phyloP scores from a whole-genome alignment of 2,113 vertebrate species.

The Anarrhichthys ocellatus region DNA sequence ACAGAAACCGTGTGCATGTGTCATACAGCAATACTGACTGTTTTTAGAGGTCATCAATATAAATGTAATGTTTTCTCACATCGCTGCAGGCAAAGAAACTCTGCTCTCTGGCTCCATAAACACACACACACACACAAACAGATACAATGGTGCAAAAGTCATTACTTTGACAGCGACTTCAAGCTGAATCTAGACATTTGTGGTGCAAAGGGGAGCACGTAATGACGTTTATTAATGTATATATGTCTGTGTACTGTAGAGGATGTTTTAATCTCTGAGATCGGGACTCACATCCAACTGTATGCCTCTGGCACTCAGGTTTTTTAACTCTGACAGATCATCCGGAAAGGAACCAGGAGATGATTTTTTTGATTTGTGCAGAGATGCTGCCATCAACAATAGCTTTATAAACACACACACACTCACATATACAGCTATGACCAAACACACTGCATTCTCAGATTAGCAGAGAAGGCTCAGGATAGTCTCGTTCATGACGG shows the following conservation, averaged over 20 bases:
- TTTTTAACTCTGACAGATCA: constrained; percentile 28
- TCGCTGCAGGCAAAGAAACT: constrained; percentile 39
- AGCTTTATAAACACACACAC: constrained; percentile 32
- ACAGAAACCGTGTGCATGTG: constrained; percentile 9
- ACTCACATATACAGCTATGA: constrained; percentile 14
- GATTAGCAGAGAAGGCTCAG: background rate
- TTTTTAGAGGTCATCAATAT: constrained; percentile 50
- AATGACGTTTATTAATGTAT: constrained; percentile 16
- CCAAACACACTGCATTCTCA: background rate
- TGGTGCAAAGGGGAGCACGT: background rate
- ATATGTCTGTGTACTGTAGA: background rate
- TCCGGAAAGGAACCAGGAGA: constrained; percentile 28
- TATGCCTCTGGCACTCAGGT: background rate
- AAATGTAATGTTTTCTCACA: constrained; percentile 30
- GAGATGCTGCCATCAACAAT: constrained; percentile 46
- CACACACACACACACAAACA: constrained; percentile 11
- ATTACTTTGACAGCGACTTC: constrained; percentile 41
- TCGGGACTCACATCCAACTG: background rate
- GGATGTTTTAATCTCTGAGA: constrained; percentile 57
- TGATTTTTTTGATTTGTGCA: constrained; percentile 44
- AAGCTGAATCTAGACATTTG: constrained; percentile 22
- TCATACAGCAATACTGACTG: constrained; percentile 29
- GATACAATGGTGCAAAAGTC: constrained; percentile 27
- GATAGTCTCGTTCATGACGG: constrained; percentile 2
- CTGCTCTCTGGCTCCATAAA: constrained; percentile 22